A percentile compares a stretch with the other conserved stretches of the same genome.
Evolutionary conservation across 2,113 vertebrate genomes (phyloP).

Genomic region (Pomatostomus ruficeps): DNA sequence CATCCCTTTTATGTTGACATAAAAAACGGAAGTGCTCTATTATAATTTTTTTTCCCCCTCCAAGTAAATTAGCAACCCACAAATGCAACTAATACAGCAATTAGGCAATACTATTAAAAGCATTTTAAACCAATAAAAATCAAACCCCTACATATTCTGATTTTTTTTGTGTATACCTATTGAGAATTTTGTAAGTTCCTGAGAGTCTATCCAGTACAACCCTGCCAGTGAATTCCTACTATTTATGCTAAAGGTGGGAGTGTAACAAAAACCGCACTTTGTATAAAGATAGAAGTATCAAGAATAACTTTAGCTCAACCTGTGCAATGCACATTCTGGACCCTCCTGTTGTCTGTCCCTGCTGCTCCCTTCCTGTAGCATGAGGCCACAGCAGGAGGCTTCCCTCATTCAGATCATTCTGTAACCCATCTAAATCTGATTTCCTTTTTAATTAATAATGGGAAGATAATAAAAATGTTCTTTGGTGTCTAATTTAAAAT

Average conservation of each 20-base stretch:
- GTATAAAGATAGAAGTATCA: neutral
- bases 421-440: neutral
- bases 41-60: neutral
- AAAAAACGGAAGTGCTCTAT: slow-evolving; percentile 18
- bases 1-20: slow-evolving; percentile 19
- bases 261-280: neutral
- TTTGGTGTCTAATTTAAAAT: neutral
- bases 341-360: neutral
- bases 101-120: slow-evolving; percentile 19
- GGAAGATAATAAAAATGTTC: neutral
- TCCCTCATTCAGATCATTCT: neutral
- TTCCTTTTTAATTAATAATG: neutral
- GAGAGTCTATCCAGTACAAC: neutral
- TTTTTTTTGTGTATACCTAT: neutral
- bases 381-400: neutral
- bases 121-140: slow-evolving; percentile 44
- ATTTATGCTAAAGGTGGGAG: neutral
- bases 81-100: slow-evolving; percentile 43
- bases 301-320: neutral
- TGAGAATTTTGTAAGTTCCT: fast-evolving
- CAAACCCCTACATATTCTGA: neutral
- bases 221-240: neutral
- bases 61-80: slow-evolving; percentile 55
- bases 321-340: no score
- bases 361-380: neutral